Base-by-base conservation (phyloP, 53 echinoderm and acorn worm species). In the Henricia sp. region DNA sequence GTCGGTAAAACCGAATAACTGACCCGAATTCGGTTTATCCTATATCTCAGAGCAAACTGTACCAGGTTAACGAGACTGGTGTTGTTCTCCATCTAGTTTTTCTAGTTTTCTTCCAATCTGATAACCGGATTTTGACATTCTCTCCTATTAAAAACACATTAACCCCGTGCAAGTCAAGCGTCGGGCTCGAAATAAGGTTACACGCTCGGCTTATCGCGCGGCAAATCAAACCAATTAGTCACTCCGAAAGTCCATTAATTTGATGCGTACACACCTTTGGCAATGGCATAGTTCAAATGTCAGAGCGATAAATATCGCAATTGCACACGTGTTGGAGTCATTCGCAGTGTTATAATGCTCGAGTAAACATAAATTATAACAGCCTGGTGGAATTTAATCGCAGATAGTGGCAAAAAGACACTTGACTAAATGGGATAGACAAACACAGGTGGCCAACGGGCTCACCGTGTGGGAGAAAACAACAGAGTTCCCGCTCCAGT, bases 401-500 rank as follows among this genome's bases (percentile, higher is more conserved):
- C 43, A 6, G 60, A 74, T 74, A 74, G 56, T 36, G 50, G 72
- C 10, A 1, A n/a, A 37, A 33, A 69, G 56, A 57, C 77, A 77
- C 77, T 77, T 42, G 60, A 59, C 39, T 60, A 77, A 76, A 76
- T 76, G 59, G 6, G 17, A 40, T 58, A 25, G 57, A 38, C 77
- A 76, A 77, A 77, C 77, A 77, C 77, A 74, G 77, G 77, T 77
- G 77, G 60, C 41, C 29, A 43, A 43, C 58, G 60, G 77, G 14
- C 28, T 37, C 20, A 59, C 59, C 60, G 41, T 36, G 26, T 1
- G 0, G 9, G 29, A 36, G n/a, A 26, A 3, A 74, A 74, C 37
- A 74, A 74, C 74, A 74, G 41, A 55, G 55, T 54, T 24, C 37
- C 24, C 14, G 53, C 36, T 74, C 53, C 37, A 20, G 53, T 52